Conservation (phyloP, 2,113 vertebrate species). For the Crotalus helleri region DNA sequence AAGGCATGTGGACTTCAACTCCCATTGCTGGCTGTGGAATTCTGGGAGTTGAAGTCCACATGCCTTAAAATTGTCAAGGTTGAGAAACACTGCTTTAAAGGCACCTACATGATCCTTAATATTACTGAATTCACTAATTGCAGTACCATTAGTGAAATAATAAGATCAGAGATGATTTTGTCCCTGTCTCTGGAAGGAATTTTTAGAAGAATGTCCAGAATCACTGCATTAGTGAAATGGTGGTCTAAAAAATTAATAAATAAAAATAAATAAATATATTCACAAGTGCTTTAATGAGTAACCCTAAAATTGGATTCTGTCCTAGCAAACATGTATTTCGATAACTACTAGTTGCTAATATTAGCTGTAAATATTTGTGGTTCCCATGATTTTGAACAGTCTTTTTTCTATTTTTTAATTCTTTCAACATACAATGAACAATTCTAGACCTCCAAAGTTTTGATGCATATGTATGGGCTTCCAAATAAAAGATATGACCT, state of each 20-base stretch:
- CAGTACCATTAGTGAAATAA: neutral
- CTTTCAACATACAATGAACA: neutral
- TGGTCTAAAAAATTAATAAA: neutral
- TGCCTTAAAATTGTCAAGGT: too few relatives aligned
- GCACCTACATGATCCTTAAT: neutral
- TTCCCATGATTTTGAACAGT: neutral
- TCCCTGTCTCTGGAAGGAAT: neutral
- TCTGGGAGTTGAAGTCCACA: too few relatives aligned
- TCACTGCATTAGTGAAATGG: neutral
- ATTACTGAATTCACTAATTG: neutral
- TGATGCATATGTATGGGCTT: neutral
- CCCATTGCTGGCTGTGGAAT: too few relatives aligned
- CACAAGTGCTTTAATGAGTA: neutral
- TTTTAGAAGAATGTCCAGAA: neutral
- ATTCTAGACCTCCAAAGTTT: neutral
- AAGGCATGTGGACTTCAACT: too few relatives aligned
- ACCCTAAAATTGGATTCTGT: neutral
- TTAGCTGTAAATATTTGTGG: neutral
- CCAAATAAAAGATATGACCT: neutral
- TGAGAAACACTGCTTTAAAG: neutral
- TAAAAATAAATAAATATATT: neutral
- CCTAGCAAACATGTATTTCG: neutral
- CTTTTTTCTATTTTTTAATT: neutral
- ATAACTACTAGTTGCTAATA: neutral
- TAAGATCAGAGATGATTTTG: neutral